Percentiles rank a stretch among this genome's conserved stretches.
Conservation (phyloP, 2,888 invertebrate species). For the Caenorhabditis sulstoni region DNA sequence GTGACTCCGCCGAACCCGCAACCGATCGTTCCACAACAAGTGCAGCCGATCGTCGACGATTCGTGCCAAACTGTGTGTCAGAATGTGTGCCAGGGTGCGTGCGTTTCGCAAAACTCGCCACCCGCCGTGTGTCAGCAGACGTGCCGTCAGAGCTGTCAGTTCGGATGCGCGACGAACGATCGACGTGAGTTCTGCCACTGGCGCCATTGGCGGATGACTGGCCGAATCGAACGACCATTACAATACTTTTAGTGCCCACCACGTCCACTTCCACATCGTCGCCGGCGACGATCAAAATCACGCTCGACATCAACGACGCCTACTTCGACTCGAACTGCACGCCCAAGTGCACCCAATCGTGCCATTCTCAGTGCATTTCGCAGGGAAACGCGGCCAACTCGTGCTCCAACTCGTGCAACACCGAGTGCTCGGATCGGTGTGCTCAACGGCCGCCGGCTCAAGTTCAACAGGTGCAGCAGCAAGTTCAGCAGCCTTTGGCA, state of each 20-base stretch:
- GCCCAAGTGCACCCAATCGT: constrained; percentile 63
- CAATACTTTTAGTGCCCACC: constrained; percentile 1
- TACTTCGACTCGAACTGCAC: constrained; percentile 66
- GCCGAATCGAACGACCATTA: not conserved
- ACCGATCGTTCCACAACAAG: constrained; percentile 14
- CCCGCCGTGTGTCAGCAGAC: constrained; percentile 62
- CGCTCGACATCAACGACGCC: constrained; percentile 65
- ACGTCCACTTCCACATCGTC: constrained; percentile 25
- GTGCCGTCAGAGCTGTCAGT: constrained; percentile 61
- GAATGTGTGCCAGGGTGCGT: constrained; percentile 65
- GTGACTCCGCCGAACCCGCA: constrained; percentile 41
- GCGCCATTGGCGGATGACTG: no score
- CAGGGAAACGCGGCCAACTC: constrained; percentile 63
- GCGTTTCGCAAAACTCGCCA: constrained; percentile 64
- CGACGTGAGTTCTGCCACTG: constrained; percentile 30
- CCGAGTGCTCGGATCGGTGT: constrained; percentile 59
- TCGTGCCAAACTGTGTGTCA: constrained; percentile 63
- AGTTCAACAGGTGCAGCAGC: constrained; percentile 14
- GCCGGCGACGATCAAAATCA: constrained; percentile 59
- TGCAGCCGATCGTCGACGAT: constrained; percentile 21
- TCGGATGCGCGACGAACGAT: constrained; percentile 61
- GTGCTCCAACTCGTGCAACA: constrained; percentile 61
- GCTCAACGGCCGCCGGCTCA: constrained; percentile 34
- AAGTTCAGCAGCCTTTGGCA: no score
- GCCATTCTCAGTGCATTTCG: constrained; percentile 67